Evolutionary conservation across 2,113 vertebrate genomes (phyloP), one percentile per base, ranked within the genome.

Genomic region (Notarius quadriscutis): DNA sequence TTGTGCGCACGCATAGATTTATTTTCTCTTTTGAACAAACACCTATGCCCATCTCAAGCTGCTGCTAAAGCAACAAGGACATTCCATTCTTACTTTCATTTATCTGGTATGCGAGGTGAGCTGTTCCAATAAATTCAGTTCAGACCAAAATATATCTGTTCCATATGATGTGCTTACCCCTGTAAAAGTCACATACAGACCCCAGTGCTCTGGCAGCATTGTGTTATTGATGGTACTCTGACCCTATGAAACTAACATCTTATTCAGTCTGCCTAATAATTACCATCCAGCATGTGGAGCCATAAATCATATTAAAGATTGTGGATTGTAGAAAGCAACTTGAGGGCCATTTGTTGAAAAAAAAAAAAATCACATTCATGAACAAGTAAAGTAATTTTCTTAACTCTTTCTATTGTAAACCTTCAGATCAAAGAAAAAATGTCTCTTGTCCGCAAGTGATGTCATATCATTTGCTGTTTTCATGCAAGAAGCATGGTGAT

Each of bases 121-220:
- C 53, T n/a, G 17, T 34, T 77, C 30, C 82, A 86, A 89, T 94
- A 93, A 94, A 94, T 93, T 84, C 87, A 88, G 92, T 91, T 88
- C 78, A 81, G 71, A 81, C 50, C 90, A 90, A 93, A 92, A 92
- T 95, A 94, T 95, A 95, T 95, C 92, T 93, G 88, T 95, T 94
- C 93, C 93, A 95, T 93, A 92, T 94, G 94, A 93, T 93, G 85
- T 88, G 87, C 92, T 90, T 91, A 90, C 80, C 65, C 88, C 88
- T 86, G 91, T 91, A 88, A 90, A 91, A 93, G 95, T 94, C 93
- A 92, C 90, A 81, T 90, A 84, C 41, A 30, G 85, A 88, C 89
- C 92, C 83, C 27, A 90, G 89, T 50, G 89, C 58, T 80, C 72
- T 90, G 60, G 87, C 88, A 89, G 82, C 81, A 83, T 81, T 30